Evolutionary conservation across 2,797 vertebrate genomes (phyloP).

Genomic region (Sebastolobus altivelis): DNA sequence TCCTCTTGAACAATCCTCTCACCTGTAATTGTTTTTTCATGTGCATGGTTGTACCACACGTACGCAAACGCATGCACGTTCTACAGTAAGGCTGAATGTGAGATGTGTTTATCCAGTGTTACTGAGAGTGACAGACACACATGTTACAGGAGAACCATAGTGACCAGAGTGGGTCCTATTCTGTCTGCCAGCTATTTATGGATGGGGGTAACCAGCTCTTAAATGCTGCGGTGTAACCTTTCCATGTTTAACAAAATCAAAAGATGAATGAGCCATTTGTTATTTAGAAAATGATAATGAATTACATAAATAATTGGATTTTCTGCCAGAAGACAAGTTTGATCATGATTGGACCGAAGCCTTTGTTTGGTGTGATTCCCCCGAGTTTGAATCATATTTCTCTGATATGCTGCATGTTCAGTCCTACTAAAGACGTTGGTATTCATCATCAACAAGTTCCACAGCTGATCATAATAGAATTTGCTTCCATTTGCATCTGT

Average conservation of each 20-base stretch:
- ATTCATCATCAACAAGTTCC: background rate
- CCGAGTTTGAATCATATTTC: background rate
- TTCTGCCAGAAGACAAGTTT: background rate
- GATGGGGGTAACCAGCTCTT: conserved; percentile 41
- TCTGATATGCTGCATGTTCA: conserved; percentile 8
- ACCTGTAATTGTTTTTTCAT: conserved; percentile 11
- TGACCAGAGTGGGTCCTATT: conserved; percentile 37
- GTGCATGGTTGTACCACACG: background rate
- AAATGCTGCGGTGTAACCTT: conserved; percentile 49
- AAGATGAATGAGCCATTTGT: conserved; percentile 29
- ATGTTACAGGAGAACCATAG: conserved; percentile 59
- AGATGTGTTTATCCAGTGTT: conserved; percentile 17
- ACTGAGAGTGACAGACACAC: conserved; percentile 78
- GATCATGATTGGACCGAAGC: conserved; percentile 9
- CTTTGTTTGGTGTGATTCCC: background rate
- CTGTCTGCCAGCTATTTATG: conserved; percentile 73
- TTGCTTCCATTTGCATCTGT: conserved; percentile 4
- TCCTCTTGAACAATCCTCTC: background rate
- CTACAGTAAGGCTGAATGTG: conserved; percentile 9
- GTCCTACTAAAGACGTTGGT: background rate
- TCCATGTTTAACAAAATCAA: conserved; percentile 24
- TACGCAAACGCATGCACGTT: background rate
- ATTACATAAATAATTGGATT: background rate
- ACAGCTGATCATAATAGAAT: conserved; percentile 1
- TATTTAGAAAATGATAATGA: conserved; percentile 5